phyloP scores from a whole-genome alignment of 2,888 invertebrate genomes.

The Sminthurinus aureus region DNA sequence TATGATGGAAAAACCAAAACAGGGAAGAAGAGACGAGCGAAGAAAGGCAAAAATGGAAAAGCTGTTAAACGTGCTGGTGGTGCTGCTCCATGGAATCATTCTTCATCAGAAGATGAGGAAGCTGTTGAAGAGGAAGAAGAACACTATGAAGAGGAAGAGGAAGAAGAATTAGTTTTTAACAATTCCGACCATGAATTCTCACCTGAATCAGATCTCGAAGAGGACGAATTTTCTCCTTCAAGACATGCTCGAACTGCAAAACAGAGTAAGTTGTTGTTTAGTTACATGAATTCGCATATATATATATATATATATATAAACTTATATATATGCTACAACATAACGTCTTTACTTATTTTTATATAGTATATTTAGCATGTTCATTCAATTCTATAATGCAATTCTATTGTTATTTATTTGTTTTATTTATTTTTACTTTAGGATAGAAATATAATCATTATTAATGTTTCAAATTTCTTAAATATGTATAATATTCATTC shows the following conservation, averaged over 20 bases:
- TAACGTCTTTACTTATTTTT: too few relatives aligned
- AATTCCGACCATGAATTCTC: constrained; percentile 92
- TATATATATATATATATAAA: neutral
- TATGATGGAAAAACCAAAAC: constrained; percentile 41
- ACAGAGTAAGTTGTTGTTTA: constrained; percentile 68
- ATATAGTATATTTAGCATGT: too few relatives aligned
- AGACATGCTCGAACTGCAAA: constrained; percentile 85
- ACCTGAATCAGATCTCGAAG: constrained; percentile 84
- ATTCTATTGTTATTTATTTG: neutral
- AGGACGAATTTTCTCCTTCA: constrained; percentile 74
- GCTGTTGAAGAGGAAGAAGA: constrained; percentile 66
- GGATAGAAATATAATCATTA: constrained; percentile 12
- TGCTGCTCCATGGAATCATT: constrained; percentile 50
- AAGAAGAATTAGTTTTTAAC: constrained; percentile 65
- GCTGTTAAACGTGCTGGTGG: constrained; percentile 21
- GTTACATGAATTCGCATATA: neutral
- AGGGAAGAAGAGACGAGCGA: constrained; percentile 25
- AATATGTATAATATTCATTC: neutral
- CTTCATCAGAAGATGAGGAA: constrained; percentile 60
- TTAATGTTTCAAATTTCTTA: neutral
- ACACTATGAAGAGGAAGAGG: constrained; percentile 65
- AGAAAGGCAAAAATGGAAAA: constrained; percentile 43
- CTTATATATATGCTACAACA: too few relatives aligned
- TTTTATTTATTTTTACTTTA: constrained; percentile 9
- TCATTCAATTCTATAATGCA: too few relatives aligned